Evolutionary conservation across 1,140 invertebrate species (phyloP).

Genomic region (Eubasilissa regina): DNA sequence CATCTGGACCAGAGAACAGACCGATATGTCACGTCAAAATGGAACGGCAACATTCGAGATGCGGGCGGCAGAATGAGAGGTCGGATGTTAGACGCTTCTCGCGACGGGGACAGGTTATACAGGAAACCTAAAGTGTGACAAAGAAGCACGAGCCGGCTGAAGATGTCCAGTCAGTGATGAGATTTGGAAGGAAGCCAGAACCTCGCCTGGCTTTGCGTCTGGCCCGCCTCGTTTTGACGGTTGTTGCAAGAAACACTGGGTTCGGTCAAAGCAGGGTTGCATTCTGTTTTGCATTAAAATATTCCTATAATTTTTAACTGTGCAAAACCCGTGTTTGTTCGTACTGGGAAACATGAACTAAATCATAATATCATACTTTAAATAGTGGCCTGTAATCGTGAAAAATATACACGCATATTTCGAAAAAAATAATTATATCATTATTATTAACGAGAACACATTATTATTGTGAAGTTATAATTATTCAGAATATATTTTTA

Average conservation of each 20-base stretch:
- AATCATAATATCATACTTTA: too few relatives aligned
- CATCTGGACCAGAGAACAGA: slow-evolving; percentile 32
- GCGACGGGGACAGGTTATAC: slow-evolving; percentile 7
- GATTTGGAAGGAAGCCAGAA: slow-evolving; percentile 52
- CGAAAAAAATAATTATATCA: too few relatives aligned
- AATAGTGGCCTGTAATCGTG: too few relatives aligned
- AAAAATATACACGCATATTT: too few relatives aligned
- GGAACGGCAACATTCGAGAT: slow-evolving; percentile 8
- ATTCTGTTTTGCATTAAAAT: not conserved
- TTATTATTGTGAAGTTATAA: too few relatives aligned
- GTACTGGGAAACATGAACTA: too few relatives aligned
- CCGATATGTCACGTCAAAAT: slow-evolving; percentile 19
- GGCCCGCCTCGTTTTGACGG: not conserved
- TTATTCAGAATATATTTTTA: too few relatives aligned
- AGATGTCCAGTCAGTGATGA: slow-evolving; percentile 52
- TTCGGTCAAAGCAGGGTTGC: slow-evolving; percentile 13
- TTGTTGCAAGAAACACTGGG: slow-evolving; percentile 16
- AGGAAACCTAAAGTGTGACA: slow-evolving; percentile 40
- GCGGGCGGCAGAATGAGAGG: not conserved
- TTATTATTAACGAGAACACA: too few relatives aligned
- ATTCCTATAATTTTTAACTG: not conserved
- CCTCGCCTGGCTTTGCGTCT: slow-evolving; percentile 46
- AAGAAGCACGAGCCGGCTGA: slow-evolving; percentile 43
- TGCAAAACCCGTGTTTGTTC: not conserved
- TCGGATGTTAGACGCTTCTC: not conserved